Base-by-base conservation (phyloP, 2,113 vertebrate genomes). In the Stomatorhinus ivindoensis region DNA sequence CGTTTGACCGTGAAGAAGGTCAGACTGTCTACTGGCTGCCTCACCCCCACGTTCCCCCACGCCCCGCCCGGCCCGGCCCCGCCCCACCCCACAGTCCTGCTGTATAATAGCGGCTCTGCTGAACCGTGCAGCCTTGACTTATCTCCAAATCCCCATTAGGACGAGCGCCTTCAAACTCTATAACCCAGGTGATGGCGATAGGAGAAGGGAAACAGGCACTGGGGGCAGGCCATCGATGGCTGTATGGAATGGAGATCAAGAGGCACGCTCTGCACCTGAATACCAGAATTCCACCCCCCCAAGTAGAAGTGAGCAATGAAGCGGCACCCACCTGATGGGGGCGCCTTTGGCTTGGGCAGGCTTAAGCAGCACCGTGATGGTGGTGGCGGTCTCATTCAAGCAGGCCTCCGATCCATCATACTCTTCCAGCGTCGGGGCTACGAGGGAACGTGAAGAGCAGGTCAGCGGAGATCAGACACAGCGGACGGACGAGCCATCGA, bases 291-390 rank as follows among this genome's bases (percentile, higher is more conserved):
- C 10, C 35, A 31, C 6, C 39, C 19, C 86, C 19, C 31, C 1
- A 76, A 39, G 19, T 39, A 10, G n/a, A 65, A 69, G 61, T 31
- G n/a, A 69, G n/a, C 61, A 19, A 1, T 8, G 73, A 39, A 19
- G 73, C 4, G 31, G 4, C 31, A 87, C 93, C 94, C 95, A 98
- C 98, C 98, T 99, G 95, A 99, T 98, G 19, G 98, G 98, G 89
- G 98, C 98, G 91, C 98, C 98, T 94, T 99, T 99, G 86, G 98
- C 98, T 92, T 99, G 98, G 1, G 98, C 98, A 0, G 98, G 98
- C 96, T 98, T 98, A 89, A 99, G 93, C 88, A 99, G 94, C 0
- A 99, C 97, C 24, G 98, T 99, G 93, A 99, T 99, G 27, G 98
- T 99, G 89, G 98, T 99, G 53, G 98, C 97, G 0, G 98, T 99